phyloP scores from a whole-genome alignment of 2,113 vertebrate genomes.

The Isurus oxyrinchus region DNA sequence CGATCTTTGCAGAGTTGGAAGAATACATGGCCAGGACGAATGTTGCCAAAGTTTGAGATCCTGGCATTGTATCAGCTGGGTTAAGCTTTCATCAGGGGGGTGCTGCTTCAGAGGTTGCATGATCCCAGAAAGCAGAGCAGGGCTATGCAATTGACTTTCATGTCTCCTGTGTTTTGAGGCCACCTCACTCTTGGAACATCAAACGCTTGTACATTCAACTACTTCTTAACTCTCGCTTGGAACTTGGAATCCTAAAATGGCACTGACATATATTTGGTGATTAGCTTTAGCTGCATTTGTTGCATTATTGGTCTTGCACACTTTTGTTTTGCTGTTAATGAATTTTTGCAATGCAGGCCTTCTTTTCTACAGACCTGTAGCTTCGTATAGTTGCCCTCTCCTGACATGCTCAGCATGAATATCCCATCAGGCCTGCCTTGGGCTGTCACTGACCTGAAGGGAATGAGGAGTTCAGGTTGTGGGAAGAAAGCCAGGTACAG shows the following conservation, averaged over 20 bases:
- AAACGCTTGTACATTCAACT: neutral
- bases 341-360: neutral
- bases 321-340: neutral
- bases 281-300: neutral
- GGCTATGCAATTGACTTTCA: too few species aligned
- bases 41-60: too few species aligned
- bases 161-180: neutral
- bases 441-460: neutral
- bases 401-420: neutral
- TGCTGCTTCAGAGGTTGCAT: too few species aligned
- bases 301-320: neutral
- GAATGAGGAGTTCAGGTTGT: neutral
- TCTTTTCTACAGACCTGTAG: neutral
- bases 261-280: neutral
- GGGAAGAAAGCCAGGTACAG: neutral
- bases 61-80: too few species aligned
- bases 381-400: too few species aligned
- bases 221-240: neutral
- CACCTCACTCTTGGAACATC: neutral
- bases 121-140: too few species aligned
- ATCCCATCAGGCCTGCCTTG: neutral
- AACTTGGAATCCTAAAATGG: neutral
- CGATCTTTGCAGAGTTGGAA: too few species aligned
- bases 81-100: too few species aligned
- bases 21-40: too few species aligned